phyloP scores from a whole-genome alignment of 2,888 invertebrate genomes.

The Eucera pruinosa region DNA sequence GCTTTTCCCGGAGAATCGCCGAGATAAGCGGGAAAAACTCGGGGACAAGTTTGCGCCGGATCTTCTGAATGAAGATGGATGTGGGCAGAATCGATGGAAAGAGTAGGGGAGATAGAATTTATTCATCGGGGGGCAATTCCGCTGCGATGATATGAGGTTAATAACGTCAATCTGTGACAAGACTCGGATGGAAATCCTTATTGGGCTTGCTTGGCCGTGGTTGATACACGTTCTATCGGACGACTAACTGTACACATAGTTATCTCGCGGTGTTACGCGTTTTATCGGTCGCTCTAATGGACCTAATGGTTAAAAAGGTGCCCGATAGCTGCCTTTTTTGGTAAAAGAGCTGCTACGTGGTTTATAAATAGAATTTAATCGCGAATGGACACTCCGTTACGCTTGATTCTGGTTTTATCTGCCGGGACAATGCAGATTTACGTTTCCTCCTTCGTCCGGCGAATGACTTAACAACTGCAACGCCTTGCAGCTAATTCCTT shows the following conservation, averaged over 20 bases:
- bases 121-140: neutral
- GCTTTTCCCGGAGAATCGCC: neutral
- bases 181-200: conserved; percentile 9
- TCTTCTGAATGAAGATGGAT: neutral
- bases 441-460: neutral
- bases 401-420: neutral
- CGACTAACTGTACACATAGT: conserved; percentile 41
- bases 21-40: conserved; percentile 2
- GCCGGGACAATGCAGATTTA: conserved; percentile 1
- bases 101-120: neutral
- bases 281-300: conserved; percentile 35
- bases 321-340: conserved; percentile 15
- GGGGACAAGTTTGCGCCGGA: neutral
- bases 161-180: conserved; percentile 6
- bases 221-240: conserved; percentile 1
- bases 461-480: neutral
- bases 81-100: neutral
- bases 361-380: conserved; percentile 28
- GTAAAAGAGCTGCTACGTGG: no score
- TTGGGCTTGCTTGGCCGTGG: neutral
- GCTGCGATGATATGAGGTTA: neutral
- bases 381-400: conserved; percentile 4
- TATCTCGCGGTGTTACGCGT: conserved; percentile 19
- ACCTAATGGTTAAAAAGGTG: conserved; percentile 5
- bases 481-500: neutral